These are phyloP conservation scores for Entelurus aequoreus DNA, from an alignment of 2,113 vertebrate species.

Conservation along the genomic window DNA sequence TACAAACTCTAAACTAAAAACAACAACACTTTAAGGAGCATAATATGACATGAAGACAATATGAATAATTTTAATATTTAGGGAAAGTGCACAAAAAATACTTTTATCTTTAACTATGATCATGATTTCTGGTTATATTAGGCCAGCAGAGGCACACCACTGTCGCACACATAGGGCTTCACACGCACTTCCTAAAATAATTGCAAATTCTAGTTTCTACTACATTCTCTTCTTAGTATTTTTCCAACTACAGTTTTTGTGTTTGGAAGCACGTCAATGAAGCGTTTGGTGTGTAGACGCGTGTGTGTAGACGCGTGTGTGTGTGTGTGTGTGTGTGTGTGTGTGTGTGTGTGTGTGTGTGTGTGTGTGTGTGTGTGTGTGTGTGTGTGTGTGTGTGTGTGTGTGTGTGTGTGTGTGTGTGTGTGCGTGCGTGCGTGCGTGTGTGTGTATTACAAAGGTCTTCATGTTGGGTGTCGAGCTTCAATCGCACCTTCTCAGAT, in stretches of 20 bases:
- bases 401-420: not conserved
- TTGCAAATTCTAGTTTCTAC: not conserved
- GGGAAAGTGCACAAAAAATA: no score
- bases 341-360: not conserved
- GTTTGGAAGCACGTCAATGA: constrained; percentile 2
- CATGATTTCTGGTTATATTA: no score
- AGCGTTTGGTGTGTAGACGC: constrained; percentile 21
- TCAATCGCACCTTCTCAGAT: constrained; percentile 8
- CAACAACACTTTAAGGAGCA: no score
- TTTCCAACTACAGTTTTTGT: not conserved
- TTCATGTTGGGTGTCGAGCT: constrained; percentile 25
- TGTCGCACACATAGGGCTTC: no score
- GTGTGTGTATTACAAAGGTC: constrained; percentile 1
- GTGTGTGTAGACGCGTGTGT: not conserved
- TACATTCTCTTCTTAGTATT: not conserved
- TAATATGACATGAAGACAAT: no score
- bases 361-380: not conserved
- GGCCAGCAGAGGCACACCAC: no score
- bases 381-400: no score
- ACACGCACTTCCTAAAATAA: no score
- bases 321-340: no score
- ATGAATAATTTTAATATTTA: no score
- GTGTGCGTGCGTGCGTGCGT: not conserved
- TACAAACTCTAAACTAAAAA: no score
- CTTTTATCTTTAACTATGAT: no score